phyloP scores from a whole-genome alignment of 2,113 vertebrate species.

The Oriolus oriolus region DNA sequence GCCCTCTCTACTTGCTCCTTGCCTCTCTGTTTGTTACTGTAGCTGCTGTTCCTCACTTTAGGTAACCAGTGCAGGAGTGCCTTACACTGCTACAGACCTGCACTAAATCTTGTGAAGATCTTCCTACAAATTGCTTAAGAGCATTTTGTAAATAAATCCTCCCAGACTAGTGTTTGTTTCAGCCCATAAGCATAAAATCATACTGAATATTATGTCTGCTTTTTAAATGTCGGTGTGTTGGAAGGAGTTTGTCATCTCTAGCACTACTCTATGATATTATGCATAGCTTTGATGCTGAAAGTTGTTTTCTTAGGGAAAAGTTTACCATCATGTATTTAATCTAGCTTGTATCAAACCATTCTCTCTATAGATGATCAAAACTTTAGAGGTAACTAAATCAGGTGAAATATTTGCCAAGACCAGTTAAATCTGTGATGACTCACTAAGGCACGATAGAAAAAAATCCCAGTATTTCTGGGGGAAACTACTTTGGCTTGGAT shows the following conservation, averaged over 20 bases:
- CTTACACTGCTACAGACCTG: neutral
- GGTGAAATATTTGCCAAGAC: neutral
- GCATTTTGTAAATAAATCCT: neutral
- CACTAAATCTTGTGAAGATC: neutral
- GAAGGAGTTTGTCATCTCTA: neutral
- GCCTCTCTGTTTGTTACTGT: neutral
- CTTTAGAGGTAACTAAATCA: neutral
- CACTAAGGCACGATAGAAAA: neutral
- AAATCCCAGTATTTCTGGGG: neutral
- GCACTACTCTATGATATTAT: neutral
- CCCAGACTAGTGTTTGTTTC: neutral
- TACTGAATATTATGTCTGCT: neutral
- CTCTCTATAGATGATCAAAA: neutral
- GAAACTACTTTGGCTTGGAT: neutral
- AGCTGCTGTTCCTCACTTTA: neutral
- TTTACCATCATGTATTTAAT: neutral
- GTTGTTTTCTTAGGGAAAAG: neutral
- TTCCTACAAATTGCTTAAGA: neutral
- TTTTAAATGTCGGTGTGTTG: neutral
- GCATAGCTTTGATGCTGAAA: neutral
- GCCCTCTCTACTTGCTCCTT: neutral
- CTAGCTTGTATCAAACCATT: neutral
- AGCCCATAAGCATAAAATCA: neutral
- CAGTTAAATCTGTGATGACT: neutral
- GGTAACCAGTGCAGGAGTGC: neutral